Evolutionary conservation across 1,140 invertebrate genomes (phyloP).

Genomic region (Cydia strobilella): DNA sequence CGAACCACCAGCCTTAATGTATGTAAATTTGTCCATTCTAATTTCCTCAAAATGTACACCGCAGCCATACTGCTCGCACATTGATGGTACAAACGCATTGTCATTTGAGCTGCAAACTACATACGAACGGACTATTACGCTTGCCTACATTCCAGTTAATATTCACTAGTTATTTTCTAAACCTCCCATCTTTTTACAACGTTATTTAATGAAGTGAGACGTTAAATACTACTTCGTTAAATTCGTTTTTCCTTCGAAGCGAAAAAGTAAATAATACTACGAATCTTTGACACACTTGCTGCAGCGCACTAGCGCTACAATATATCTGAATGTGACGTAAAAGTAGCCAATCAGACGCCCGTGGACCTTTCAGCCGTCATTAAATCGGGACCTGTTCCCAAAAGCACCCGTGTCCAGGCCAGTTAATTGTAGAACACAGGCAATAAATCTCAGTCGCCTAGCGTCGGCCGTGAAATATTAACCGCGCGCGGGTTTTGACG

Average conservation of each 20-base stretch:
- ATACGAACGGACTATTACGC: background rate
- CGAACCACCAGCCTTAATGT: slow-evolving; percentile 24
- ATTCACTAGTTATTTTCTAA: background rate
- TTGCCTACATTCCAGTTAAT: background rate
- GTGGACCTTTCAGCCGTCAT: background rate
- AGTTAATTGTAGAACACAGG: slow-evolving; percentile 72
- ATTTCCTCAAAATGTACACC: slow-evolving; percentile 14
- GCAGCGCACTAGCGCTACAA: too few species aligned
- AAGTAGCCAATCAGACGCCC: background rate
- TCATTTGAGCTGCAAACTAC: slow-evolving; percentile 24
- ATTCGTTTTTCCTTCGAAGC: too few species aligned
- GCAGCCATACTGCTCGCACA: background rate
- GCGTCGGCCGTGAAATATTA: slow-evolving; percentile 75
- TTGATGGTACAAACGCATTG: slow-evolving; percentile 14
- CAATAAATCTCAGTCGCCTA: slow-evolving; percentile 75
- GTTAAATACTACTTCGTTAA: too few species aligned
- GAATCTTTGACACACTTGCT: too few species aligned
- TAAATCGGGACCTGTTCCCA: slow-evolving; percentile 10
- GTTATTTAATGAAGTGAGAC: background rate
- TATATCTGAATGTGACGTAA: background rate
- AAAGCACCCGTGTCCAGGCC: slow-evolving; percentile 40
- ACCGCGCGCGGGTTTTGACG: slow-evolving; percentile 71
- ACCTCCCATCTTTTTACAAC: background rate
- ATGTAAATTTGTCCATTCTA: slow-evolving; percentile 18
- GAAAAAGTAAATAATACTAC: too few species aligned